Base-by-base conservation (phyloP, 2,797 vertebrate species). In the Hyperoplus lanceolatus region DNA sequence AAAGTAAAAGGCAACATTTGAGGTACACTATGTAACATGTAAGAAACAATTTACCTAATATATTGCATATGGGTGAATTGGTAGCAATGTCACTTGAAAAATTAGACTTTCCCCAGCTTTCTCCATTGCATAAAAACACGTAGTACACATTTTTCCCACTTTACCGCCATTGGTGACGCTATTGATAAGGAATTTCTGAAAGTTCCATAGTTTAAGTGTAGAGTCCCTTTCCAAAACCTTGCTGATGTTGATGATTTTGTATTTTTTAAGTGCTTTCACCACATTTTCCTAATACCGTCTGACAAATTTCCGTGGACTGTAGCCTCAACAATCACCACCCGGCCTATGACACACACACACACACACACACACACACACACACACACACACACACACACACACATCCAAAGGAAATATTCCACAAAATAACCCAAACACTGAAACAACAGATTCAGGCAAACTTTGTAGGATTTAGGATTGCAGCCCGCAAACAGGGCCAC, bases 371-470 rank as follows among this genome's bases (percentile, higher is more conserved):
- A 54, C 41, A 41, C 56, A 70, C 65, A 38, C 45, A 61, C n/a
- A 0, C 53, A 15, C 29, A 21, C 66, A 54, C n/a, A 0, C 53
- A 15, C 29, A 21, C 66, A 54, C 41, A 41, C 56, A 70, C 61
- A 38, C 45, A 62, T 75, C 60, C 41, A 71, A 66, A 61, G 49
- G 58, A 73, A 81, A 64, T 53, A 54, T 59, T 64, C 48, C 0
- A 9, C 55, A 21, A 70, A 70, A 75, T 68, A 70, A 39, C 55
- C 50, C 41, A 75, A 73, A 71, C 60, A 46, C 49, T 69, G 38
- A 72, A 70, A 76, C 54, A 65, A 64, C 75, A 84, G 46, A 67
- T 73, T 78, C 43, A 48, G 55, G 41, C 41, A 55, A 73, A 65
- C n/a, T 10, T 56, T 57, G 36, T 3, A 75, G 42, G 65, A 70